Percentiles rank a stretch among this genome's conserved stretches.
Evolutionary conservation across 2,797 vertebrate genomes (phyloP).

Genomic region (Uromys caudimaculatus): DNA sequence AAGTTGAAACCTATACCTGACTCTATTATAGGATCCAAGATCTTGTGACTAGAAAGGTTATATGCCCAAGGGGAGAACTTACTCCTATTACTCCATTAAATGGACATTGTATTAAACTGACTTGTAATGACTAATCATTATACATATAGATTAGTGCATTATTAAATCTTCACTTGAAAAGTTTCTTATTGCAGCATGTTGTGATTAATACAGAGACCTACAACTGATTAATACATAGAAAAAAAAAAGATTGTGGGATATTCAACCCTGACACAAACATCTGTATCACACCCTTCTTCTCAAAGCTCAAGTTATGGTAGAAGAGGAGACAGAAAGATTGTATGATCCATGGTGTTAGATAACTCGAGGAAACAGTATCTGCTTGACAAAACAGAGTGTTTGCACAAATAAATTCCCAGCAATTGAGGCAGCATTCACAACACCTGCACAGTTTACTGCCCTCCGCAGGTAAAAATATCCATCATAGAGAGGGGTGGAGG

Average conservation of each 20-base stretch:
- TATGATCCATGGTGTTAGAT: no score
- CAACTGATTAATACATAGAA: neutral
- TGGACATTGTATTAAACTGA: neutral
- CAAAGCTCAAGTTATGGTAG: neutral
- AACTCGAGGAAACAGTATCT: neutral
- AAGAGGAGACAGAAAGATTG: neutral
- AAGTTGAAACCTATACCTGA: neutral
- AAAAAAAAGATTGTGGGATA: neutral
- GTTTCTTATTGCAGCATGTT: no score
- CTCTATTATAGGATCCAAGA: neutral
- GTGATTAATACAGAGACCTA: neutral
- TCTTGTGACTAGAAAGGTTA: neutral
- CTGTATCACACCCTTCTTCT: neutral
- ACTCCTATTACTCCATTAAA: neutral
- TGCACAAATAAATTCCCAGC: neutral
- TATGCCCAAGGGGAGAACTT: no score
- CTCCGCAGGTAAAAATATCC: neutral
- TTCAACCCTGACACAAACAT: neutral
- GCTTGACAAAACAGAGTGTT: neutral
- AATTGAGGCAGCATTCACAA: neutral
- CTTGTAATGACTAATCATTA: neutral
- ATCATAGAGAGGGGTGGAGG: no score
- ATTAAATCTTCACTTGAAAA: neutral
- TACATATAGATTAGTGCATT: neutral
- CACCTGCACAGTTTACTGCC: neutral